Conservation (phyloP, 1,140 invertebrate genomes). For the Spodoptera litura region DNA sequence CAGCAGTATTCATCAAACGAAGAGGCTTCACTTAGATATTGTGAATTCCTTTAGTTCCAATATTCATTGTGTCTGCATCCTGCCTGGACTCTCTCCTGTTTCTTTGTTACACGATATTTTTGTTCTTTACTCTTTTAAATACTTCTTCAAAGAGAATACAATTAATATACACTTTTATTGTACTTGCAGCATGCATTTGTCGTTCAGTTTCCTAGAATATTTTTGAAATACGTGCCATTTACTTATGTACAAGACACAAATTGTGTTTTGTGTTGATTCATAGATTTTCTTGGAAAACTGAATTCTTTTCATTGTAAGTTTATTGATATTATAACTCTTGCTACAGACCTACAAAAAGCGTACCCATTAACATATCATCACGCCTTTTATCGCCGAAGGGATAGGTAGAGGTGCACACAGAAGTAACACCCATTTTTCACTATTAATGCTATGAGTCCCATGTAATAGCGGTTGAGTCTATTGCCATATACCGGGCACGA, state of each 20-base stretch:
- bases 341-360: no score
- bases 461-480: no score
- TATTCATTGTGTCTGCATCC: constrained; percentile 22
- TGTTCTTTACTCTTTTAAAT: background rate
- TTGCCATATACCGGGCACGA: no score
- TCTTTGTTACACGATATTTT: constrained; percentile 30
- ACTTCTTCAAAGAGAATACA: background rate
- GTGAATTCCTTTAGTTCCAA: constrained; percentile 28
- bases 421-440: no score
- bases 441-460: no score
- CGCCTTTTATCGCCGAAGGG: no score
- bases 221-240: no score
- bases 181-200: background rate
- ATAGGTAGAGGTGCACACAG: no score
- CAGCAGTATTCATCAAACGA: constrained; percentile 7
- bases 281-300: no score
- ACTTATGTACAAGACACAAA: background rate
- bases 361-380: no score
- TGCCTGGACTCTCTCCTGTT: constrained; percentile 10
- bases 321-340: no score
- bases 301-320: no score
- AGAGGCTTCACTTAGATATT: constrained; percentile 13
- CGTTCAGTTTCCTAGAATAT: background rate
- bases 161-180: background rate
- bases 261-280: background rate